Evolutionary conservation across 1,140 invertebrate species (phyloP), one percentile per base, ranked within the genome.

Genomic region (Caenorhabditis latens): DNA sequence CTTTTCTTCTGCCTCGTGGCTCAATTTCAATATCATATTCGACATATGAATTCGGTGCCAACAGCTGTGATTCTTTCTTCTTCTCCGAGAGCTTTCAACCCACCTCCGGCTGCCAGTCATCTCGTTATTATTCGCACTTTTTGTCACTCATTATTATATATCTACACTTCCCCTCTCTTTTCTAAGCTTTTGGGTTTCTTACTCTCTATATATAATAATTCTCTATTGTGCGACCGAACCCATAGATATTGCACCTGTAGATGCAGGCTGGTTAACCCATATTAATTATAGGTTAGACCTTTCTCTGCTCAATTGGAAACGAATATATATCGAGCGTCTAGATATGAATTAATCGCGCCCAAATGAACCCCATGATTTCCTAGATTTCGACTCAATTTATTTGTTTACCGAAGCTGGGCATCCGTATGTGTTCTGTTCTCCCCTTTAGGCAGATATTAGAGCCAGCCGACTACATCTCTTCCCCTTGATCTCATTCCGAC

Each of bases 121-220:
- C 58, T 58, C 83, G 55, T 61, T 84, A 63, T 63, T 63, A 84
- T 84, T 84, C 83, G 55, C 83, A 84, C 53, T 84, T 61, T 84
- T 61, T 84, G 58, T 84, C 71, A 79, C 46, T 79, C 71, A 79
- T 58, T 84, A 53, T 83, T 83, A 55, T 83, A 63, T 84, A 84
- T 83, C 79, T 55, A 58, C 21, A 84, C 43, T 21, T 84, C 55
- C 21, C 32, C 24, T 32, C 40, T 53, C 7, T 16, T 83, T 40
- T 16, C 13, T 55, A 5, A 58, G 16, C 40, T 21, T 42, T 83
- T 83, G 24, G 13, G 42, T 46, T 32, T 24, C n/a, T 32, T 11
- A 63, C 40, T 63, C 61, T 40, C 21, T 79, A 19, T 79, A 7
- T 79, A 19, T 53, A 11, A 8, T 8, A 53, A 79, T 79, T 46